These are phyloP conservation scores for Oceanodroma leucorhoa DNA, from an alignment of 2,797 vertebrate species.

Conservation along the genomic window DNA sequence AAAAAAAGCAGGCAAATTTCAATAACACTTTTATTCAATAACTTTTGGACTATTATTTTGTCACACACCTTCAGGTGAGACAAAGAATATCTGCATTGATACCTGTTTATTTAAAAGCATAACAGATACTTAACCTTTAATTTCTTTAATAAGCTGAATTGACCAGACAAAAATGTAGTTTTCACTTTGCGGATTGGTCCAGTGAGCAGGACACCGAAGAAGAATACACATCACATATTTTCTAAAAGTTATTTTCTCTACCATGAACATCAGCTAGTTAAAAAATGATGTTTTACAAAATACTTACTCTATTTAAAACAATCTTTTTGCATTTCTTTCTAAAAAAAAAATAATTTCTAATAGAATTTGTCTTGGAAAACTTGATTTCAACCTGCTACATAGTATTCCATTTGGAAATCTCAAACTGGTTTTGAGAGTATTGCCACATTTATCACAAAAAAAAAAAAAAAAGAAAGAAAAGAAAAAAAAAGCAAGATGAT, in stretches of 20 bases:
- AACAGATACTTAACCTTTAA: neutral
- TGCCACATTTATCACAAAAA: neutral
- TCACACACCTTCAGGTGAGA: neutral
- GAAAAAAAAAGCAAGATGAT: neutral
- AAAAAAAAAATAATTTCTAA: neutral
- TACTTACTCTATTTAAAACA: neutral
- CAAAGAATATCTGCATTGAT: neutral
- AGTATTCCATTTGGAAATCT: neutral
- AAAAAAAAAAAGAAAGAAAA: neutral
- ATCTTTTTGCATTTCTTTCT: neutral
- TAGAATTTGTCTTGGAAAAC: neutral
- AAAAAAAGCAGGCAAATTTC: neutral
- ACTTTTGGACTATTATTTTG: slow-evolving; percentile 1
- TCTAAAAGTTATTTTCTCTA: neutral
- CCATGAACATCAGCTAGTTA: neutral
- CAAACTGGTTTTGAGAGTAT: neutral
- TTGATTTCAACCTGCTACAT: neutral
- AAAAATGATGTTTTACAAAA: neutral
- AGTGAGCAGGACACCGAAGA: neutral
- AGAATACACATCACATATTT: neutral
- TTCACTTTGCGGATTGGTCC: slow-evolving; percentile 16
- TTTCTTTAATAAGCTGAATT: neutral
- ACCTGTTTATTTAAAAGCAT: neutral
- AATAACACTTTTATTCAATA: neutral
- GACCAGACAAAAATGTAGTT: neutral